A percentile compares a stretch with the other conserved stretches of the same genome.
These are phyloP conservation scores for Cyanistes caeruleus DNA, from an alignment of 2,113 vertebrate species.

Conservation along the genomic window DNA sequence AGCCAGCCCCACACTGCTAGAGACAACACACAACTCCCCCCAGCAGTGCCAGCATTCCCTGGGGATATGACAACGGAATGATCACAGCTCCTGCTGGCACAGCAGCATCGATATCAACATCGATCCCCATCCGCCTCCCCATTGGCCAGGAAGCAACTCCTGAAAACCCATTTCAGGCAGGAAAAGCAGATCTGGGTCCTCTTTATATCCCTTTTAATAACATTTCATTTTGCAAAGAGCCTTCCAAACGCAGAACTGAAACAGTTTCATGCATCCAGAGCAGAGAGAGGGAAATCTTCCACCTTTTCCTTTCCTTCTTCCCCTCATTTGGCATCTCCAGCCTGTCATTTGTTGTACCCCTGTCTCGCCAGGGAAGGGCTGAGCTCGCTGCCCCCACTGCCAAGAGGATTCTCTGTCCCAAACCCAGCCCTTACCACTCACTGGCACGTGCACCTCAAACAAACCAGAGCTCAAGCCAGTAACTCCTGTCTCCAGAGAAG, in stretches of 20 bases:
- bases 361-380: background rate
- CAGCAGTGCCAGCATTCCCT: background rate
- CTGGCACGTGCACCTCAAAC: background rate
- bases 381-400: background rate
- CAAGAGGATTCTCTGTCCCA: background rate
- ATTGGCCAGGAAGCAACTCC: background rate
- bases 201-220: background rate
- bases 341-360: background rate
- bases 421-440: background rate
- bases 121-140: background rate
- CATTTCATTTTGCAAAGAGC: background rate
- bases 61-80: fast-evolving
- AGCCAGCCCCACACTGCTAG: background rate
- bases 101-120: background rate
- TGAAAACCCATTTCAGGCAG: background rate
- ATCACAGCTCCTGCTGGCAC: background rate
- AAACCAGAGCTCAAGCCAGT: background rate
- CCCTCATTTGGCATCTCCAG: background rate
- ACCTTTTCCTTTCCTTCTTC: background rate
- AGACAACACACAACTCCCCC: background rate
- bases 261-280: background rate
- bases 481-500: background rate
- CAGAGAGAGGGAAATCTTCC: background rate
- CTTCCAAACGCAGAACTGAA: background rate
- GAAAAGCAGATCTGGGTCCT: background rate